Conservation (phyloP, 2,888 invertebrate species). For the Eristalinus sepulchralis region DNA sequence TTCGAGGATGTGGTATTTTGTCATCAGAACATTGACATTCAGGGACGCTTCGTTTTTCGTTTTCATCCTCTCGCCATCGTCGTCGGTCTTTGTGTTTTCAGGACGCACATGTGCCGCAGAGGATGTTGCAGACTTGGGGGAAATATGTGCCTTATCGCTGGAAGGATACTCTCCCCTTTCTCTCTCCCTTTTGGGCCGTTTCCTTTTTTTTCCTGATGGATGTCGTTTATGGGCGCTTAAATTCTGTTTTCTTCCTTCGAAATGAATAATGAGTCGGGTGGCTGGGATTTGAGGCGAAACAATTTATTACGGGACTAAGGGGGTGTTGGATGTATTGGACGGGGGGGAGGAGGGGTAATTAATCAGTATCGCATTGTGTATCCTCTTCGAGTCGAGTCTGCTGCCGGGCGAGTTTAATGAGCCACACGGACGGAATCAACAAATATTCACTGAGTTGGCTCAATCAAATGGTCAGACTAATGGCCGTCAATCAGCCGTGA, state of each 20-base stretch:
- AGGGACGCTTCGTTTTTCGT: slow-evolving; percentile 6
- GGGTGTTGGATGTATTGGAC: no score
- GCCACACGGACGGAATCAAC: background rate
- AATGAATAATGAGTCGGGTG: slow-evolving; percentile 34
- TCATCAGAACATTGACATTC: slow-evolving; percentile 41
- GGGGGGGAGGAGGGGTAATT: background rate
- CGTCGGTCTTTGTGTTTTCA: no score
- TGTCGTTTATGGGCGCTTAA: slow-evolving; percentile 36
- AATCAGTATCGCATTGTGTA: background rate
- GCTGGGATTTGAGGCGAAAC: slow-evolving; percentile 7
- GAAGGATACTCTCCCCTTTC: background rate
- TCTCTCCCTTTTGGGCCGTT: no score
- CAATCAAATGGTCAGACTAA: background rate
- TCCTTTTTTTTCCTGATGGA: slow-evolving; percentile 10
- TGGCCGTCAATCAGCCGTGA: background rate
- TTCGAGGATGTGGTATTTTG: slow-evolving; percentile 27
- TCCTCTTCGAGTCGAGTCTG: background rate
- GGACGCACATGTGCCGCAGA: background rate
- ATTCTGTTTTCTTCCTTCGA: slow-evolving; percentile 1
- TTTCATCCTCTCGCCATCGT: background rate
- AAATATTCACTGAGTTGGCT: background rate
- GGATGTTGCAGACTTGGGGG: slow-evolving; percentile 17
- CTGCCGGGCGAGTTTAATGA: background rate
- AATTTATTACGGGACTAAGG: slow-evolving; percentile 5
- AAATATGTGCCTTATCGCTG: slow-evolving; percentile 38